These are phyloP conservation scores for Bembecia ichneumoniformis DNA, from an alignment of 2,888 invertebrate species.

Conservation along the genomic window DNA sequence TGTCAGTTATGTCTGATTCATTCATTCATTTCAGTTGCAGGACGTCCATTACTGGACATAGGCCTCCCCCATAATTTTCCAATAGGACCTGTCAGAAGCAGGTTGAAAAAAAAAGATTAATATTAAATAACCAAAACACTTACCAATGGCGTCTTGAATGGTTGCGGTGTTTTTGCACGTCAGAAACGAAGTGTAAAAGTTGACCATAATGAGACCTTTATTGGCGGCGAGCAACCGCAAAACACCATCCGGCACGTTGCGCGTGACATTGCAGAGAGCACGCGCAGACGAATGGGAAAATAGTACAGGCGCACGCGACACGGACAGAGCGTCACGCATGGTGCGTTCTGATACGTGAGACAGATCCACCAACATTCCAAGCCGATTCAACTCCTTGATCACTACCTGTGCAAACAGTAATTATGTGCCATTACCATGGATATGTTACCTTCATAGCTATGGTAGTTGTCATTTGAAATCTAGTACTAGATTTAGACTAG, in stretches of 20 bases:
- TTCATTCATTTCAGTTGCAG: no score
- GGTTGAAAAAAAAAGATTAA: background rate
- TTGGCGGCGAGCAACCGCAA: slow-evolving; percentile 81
- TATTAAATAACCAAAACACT: slow-evolving; percentile 14
- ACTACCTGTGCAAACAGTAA: slow-evolving; percentile 70
- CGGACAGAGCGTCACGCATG: slow-evolving; percentile 84
- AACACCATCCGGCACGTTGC: slow-evolving; percentile 86
- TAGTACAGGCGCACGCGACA: slow-evolving; percentile 85
- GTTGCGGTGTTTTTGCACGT: slow-evolving; percentile 82
- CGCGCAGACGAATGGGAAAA: slow-evolving; percentile 90
- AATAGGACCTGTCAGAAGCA: no score
- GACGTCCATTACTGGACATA: no score
- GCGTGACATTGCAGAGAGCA: slow-evolving; percentile 83
- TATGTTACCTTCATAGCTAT: no score
- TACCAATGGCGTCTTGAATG: slow-evolving; percentile 85
- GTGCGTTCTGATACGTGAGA: slow-evolving; percentile 86
- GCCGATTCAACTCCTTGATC: slow-evolving; percentile 89
- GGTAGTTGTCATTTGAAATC: no score
- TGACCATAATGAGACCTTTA: slow-evolving; percentile 89
- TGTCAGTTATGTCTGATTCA: no score
- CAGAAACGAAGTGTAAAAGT: slow-evolving; percentile 85
- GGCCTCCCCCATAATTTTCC: no score
- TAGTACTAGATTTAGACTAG: no score
- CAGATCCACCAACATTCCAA: slow-evolving; percentile 90
- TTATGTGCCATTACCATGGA: no score